Evolutionary conservation across 2,797 vertebrate genomes (phyloP).

Genomic region (Galagoides demidoff): DNA sequence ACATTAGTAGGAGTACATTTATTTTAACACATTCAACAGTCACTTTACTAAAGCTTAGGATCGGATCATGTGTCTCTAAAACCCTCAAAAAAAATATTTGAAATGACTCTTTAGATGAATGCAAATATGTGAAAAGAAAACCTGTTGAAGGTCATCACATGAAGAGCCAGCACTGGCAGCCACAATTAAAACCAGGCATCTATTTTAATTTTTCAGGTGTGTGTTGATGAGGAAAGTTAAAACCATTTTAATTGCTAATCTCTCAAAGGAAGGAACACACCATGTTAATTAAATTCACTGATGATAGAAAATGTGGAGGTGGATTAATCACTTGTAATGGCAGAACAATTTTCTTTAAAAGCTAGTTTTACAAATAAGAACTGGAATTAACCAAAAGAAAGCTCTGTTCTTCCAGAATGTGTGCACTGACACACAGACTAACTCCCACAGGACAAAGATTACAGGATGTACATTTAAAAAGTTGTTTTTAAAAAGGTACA

Average conservation of each 20-base stretch:
- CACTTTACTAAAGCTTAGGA: neutral
- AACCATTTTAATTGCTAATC: slow-evolving; percentile 61
- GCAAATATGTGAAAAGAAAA: neutral
- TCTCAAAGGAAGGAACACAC: slow-evolving; percentile 57
- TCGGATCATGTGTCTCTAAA: neutral
- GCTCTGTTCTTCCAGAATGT: neutral
- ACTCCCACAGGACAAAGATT: neutral
- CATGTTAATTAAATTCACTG: slow-evolving; percentile 70
- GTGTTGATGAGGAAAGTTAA: slow-evolving; percentile 48
- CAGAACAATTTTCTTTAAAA: slow-evolving; percentile 70
- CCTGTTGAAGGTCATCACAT: neutral
- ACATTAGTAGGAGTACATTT: neutral
- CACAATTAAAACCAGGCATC: neutral
- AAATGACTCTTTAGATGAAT: slow-evolving; percentile 14
- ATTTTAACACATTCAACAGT: slow-evolving; percentile 8
- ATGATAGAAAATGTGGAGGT: slow-evolving; percentile 64
- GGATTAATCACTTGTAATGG: slow-evolving; percentile 63
- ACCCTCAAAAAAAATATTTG: neutral
- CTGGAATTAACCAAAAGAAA: slow-evolving; percentile 60
- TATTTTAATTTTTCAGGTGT: slow-evolving; percentile 62
- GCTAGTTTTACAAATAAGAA: slow-evolving; percentile 62
- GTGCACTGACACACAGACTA: fast-evolving
- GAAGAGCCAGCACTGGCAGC: neutral
- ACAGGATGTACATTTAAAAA: neutral
- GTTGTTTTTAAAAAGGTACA: neutral